Percentiles rank a stretch among this genome's conserved stretches.
phyloP scores from a whole-genome alignment of 2,113 vertebrate species.

The Psilopsiagon aurifrons region DNA sequence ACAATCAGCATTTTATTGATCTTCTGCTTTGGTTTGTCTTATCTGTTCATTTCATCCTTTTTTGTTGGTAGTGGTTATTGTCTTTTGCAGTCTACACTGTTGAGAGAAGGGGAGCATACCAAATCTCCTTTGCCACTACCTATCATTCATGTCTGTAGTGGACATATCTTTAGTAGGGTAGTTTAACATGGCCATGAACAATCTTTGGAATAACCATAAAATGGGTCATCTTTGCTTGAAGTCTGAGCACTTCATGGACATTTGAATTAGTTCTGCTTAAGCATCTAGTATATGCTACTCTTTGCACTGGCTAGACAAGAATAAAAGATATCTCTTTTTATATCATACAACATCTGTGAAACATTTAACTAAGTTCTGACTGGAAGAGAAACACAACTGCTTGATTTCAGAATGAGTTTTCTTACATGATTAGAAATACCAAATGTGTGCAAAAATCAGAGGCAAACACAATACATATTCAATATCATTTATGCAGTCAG shows the following conservation, averaged over 20 bases:
- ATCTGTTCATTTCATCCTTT: not conserved
- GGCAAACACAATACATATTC: not conserved
- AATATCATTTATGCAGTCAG: not conserved
- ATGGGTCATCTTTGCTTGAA: not conserved
- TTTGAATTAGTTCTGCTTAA: not conserved
- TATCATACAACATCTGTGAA: not conserved
- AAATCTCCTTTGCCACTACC: not conserved
- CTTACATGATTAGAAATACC: not conserved
- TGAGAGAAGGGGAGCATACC: not conserved
- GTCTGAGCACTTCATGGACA: not conserved
- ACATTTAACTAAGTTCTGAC: not conserved
- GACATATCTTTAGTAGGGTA: not conserved
- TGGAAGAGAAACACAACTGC: not conserved
- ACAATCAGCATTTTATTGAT: not conserved
- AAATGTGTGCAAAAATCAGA: not conserved
- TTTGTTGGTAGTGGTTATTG: not conserved
- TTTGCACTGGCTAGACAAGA: not conserved
- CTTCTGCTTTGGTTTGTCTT: not conserved
- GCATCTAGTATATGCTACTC: not conserved
- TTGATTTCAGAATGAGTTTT: conserved; percentile 4
- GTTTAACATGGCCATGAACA: not conserved
- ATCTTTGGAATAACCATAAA: not conserved
- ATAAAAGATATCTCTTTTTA: not conserved
- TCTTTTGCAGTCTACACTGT: not conserved
- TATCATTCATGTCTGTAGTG: not conserved